Base-by-base conservation (phyloP, 2,888 invertebrate genomes). In the Heliconius hortense region DNA sequence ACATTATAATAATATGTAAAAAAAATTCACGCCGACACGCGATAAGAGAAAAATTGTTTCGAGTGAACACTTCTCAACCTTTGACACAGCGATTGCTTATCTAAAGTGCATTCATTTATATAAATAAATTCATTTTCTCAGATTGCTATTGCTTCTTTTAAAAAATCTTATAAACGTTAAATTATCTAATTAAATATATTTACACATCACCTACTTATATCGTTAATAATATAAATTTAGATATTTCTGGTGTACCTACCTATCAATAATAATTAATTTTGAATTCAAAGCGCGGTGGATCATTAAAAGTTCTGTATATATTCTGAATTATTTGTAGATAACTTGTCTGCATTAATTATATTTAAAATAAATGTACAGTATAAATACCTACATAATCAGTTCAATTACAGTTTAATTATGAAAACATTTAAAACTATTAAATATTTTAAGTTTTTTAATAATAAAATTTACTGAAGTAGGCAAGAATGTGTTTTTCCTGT, bases 41-140 rank as follows among this genome's bases (percentile, higher is more conserved):
- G 70, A 75, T 75, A 75, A 63, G 18, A 15, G 53, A 74, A 43
- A 39, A 48, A 59, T 69, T 63, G 39, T 69, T 69, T 62, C 35
- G 43, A 53, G 48, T 31, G 48, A 62, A 74, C 69, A 74, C 62
- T 64, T 64, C 39, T 59, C 48, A 69, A 63, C 75, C 75, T 75
- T 26, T 75, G 75, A 75, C 75, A 71, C 11, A 64, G 26, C 39
- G 53, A 71, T 71, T 43, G 53, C 53, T 69, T 74, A 74, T 71
- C 74, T 75, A 56, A n/a, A 59, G 43, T 59, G 64, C 62, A 69
- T 66, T 21, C n/a, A 43, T 56, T 43, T 39, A 28, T 24, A 60
- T 26, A 59, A 59, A 71, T 60, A 39, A 15, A 35, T 56, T 24
- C 15, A 56, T 31, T 56, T 69, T 35, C 31, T 56, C 8, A 69